phyloP scores from a whole-genome alignment of 2,888 invertebrate genomes.

The Orthosia incerta region DNA sequence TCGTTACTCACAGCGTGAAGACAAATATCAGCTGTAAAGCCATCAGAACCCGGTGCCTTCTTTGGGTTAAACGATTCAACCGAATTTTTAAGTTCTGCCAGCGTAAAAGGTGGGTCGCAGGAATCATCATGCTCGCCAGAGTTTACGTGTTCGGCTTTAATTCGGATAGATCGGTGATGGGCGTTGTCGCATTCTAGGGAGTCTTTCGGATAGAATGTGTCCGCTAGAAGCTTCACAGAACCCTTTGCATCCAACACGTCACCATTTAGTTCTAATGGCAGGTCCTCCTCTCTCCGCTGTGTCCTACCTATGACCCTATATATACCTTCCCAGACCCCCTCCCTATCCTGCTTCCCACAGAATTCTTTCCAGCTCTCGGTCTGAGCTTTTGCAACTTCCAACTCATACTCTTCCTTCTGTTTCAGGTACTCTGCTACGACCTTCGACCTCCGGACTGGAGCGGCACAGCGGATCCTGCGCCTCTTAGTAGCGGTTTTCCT shows the following conservation, averaged over 20 bases:
- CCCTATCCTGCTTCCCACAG: too few species aligned
- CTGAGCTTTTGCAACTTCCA: too few species aligned
- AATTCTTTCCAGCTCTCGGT: too few species aligned
- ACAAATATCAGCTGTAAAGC: too few species aligned
- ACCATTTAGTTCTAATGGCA: neutral
- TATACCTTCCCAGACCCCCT: too few species aligned
- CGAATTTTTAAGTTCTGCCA: constrained; percentile 7
- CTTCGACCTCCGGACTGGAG: too few species aligned
- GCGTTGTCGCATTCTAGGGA: neutral
- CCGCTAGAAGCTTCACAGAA: constrained; percentile 33
- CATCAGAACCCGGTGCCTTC: constrained; percentile 27
- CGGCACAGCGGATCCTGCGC: too few species aligned
- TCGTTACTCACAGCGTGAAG: neutral
- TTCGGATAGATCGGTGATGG: neutral
- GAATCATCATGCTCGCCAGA: neutral
- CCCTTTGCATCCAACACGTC: constrained; percentile 23
- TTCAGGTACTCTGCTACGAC: too few species aligned
- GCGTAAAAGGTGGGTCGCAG: constrained; percentile 50
- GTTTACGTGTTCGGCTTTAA: neutral
- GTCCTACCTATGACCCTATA: too few species aligned
- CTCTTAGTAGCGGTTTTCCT: too few species aligned
- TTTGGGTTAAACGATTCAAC: constrained; percentile 10
- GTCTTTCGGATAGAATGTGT: constrained; percentile 26
- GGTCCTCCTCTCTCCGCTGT: too few species aligned
- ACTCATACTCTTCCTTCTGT: too few species aligned